Base-by-base conservation (phyloP, 2,113 vertebrate genomes). In the Ardeotis arabs region DNA sequence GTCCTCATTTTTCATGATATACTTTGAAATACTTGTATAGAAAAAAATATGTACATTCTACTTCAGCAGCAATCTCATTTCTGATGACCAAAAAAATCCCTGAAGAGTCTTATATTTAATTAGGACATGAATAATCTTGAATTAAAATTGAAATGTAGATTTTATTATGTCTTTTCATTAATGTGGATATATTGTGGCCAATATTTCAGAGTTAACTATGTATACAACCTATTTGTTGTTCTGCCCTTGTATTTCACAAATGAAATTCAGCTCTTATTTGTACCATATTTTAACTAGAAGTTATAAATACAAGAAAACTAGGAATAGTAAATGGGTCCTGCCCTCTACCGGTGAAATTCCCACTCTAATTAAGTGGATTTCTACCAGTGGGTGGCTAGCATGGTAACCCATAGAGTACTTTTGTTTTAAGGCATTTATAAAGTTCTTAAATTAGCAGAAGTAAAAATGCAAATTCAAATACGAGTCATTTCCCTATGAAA, bases 81-180 rank as follows among this genome's bases (percentile, higher is more conserved):
- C 55, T 81, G 45, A 31, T 37, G 10, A 25, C 11, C 4, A 31
- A 66, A 90, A 80, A 80, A 44, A 23, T 37, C 14, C 21, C 21
- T 24, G 39, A 52, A 75, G 49, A 44, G 13, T 93, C 39, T 91
- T 93, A 62, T 22, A 93, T 93, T 83, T 64, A 90, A 50, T 91
- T 33, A 83, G 28, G 37, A 55, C 53, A 95, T 94, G 22, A 85
- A 74, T 80, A 93, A 94, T 67, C 67, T 89, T 49, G 14, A 87
- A 88, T 96, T 77, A 93, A 77, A 95, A 80, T 64, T 14, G 35
- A 95, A 88, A 89, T 59, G 9, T 37, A 87, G 33, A 87, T 62
- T 87, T 84, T 84, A 76, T 44, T 31, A 49, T 15, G 53, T 56
- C 21, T 72, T 91, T 93, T 91, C 60, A 35, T 77, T 72, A 76